Evolutionary conservation across 2,797 vertebrate species (phyloP).

Genomic region (Erpetoichthys calabaricus): DNA sequence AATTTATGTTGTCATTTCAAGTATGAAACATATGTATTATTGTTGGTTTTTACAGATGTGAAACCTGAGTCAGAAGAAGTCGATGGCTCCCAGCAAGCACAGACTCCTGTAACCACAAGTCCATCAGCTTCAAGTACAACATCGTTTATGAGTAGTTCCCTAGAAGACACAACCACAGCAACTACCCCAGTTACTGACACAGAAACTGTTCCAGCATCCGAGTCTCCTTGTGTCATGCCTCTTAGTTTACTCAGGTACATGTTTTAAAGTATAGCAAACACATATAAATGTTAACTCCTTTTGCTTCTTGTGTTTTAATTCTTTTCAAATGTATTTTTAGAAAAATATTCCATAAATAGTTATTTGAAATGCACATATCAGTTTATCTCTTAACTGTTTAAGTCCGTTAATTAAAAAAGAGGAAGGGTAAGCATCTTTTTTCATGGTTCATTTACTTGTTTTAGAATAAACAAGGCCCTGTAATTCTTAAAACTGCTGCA

Average conservation of each 20-base stretch:
- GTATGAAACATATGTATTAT: no score
- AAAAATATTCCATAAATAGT: no score
- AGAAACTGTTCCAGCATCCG: conserved; percentile 81
- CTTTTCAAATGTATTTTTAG: background rate
- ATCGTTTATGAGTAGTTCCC: conserved; percentile 95
- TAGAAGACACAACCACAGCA: conserved; percentile 94
- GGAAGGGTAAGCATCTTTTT: no score
- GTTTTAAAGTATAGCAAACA: background rate
- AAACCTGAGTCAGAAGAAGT: conserved; percentile 72
- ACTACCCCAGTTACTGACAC: conserved; percentile 94
- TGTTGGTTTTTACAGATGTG: conserved; percentile 31
- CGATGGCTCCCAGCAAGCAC: conserved; percentile 71
- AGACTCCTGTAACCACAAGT: conserved; percentile 91
- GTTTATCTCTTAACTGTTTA: no score
- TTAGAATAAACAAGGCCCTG: no score
- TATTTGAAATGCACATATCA: no score
- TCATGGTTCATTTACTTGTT: no score
- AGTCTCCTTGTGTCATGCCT: conserved; percentile 92
- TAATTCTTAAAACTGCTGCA: no score
- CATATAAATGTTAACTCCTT: background rate
- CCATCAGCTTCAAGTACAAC: conserved; percentile 95
- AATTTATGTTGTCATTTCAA: no score
- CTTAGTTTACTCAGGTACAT: conserved; percentile 84
- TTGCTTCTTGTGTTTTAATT: background rate
- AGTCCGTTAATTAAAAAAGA: no score